Percentiles rank a stretch among this genome's conserved stretches.
Conservation (phyloP, 2,113 vertebrate species). For the Glareola pratincola region DNA sequence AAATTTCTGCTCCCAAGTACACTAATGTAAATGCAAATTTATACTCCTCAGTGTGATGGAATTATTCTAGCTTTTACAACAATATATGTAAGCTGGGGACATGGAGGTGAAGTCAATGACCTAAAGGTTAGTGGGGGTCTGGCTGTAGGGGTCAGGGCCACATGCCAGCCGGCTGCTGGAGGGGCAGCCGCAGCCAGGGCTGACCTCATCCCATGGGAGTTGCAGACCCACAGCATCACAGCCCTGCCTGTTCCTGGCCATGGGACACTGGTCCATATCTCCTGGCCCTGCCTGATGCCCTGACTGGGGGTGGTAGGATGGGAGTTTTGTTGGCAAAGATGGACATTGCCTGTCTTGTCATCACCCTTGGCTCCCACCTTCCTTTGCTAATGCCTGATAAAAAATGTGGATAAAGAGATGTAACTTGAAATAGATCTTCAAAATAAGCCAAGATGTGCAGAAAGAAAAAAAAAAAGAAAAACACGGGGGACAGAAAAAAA, state of each 20-base stretch:
- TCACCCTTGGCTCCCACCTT: fast-evolving
- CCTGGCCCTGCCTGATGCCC: fast-evolving
- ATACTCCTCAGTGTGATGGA: neutral
- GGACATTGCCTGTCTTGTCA: neutral
- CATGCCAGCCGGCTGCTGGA: fast-evolving
- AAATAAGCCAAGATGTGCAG: neutral
- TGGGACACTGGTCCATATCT: neutral
- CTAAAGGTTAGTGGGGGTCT: neutral
- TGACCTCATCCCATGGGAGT: fast-evolving
- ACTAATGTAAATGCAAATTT: neutral
- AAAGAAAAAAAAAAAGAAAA: neutral
- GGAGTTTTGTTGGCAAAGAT: neutral
- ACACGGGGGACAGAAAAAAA: neutral
- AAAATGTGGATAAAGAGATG: neutral
- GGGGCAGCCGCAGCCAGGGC: neutral
- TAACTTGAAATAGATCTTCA: neutral
- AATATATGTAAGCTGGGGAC: neutral
- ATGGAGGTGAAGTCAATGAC: neutral
- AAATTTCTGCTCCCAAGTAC: neutral
- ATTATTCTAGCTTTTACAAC: neutral
- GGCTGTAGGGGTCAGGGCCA: neutral
- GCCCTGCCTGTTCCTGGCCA: neutral
- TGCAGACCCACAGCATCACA: neutral
- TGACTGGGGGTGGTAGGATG: fast-evolving
- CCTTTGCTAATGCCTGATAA: neutral